Evolutionary conservation across 2,113 vertebrate genomes (phyloP), one percentile per base, ranked within the genome.

Genomic region (Aepyceros melampus): DNA sequence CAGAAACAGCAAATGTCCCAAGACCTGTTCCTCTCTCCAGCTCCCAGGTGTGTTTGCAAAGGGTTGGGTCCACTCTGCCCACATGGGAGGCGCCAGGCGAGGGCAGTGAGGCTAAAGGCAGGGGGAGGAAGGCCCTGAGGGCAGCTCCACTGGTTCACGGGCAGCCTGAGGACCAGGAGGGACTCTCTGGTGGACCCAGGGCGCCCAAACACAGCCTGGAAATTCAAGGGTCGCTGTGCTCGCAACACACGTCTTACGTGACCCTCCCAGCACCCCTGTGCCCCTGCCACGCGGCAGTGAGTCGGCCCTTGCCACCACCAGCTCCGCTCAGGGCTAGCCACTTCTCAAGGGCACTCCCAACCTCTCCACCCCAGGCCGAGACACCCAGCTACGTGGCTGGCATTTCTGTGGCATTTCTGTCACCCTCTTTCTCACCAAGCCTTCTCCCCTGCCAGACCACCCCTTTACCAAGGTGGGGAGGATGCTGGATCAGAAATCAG

Each of bases 21-120:
- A 58, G 95, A 88, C 93, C 96, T 82, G 96, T 92, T 95, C 51
- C 86, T 95, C 82, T 45, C 83, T 95, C 85, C 83, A 29, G 94
- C 84, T 87, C 43, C 19, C 33, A 1, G 21, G 64, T 33, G 11
- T 97, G 97, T 96, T 97, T 98, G 91, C 95, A 31, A 64, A 97
- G 88, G 96, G 97, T 10, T 64, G 96, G 83, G 56, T 21, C 45
- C 10, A 0, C 58, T 64, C 11, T 15, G 3, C 64, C 58, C 76
- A 17, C 1, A 21, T 0, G 25, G 0, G 47, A 29, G 4, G n/a
- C 19, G 87, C 43, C 82, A 55, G 55, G 23, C 1, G 10, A 19
- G 55, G 43, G 17, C 21, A n/a, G 55, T 1, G 3, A 55, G 53
- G n/a, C 67, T 15, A 6, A 47, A 40, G 45, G 78, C 62, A 19